These are phyloP conservation scores for Lanius collurio DNA, from an alignment of 2,113 vertebrate species.

Conservation along the genomic window DNA sequence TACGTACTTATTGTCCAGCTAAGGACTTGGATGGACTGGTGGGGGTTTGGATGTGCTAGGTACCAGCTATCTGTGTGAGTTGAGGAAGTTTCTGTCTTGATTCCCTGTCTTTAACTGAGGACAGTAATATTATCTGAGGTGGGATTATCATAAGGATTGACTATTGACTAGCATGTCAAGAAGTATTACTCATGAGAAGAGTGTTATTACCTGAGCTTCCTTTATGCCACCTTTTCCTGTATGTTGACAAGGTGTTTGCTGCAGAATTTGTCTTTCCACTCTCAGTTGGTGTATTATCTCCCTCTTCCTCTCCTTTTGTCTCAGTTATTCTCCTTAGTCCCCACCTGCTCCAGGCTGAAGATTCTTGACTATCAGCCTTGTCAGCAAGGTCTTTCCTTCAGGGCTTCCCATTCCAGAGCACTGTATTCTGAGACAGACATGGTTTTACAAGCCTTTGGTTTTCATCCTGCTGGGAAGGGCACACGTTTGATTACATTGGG, in stretches of 20 bases:
- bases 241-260: neutral
- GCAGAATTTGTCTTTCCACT: neutral
- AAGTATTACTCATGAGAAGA: neutral
- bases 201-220: neutral
- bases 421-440: neutral
- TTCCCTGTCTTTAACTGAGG: neutral
- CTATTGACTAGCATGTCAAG: neutral
- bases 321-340: neutral
- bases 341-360: neutral
- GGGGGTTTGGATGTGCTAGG: neutral
- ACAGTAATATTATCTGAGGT: neutral
- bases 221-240: neutral
- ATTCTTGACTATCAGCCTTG: neutral
- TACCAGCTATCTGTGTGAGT: neutral
- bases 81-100: neutral
- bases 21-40: neutral
- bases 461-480: neutral
- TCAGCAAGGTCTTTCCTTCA: neutral
- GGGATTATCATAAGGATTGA: neutral
- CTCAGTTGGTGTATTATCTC: neutral
- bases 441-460: neutral
- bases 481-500: neutral
- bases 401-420: neutral
- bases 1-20: neutral
- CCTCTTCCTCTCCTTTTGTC: neutral